phyloP scores from a whole-genome alignment of 2,888 invertebrate genomes.

The Antheraea yamamai region DNA sequence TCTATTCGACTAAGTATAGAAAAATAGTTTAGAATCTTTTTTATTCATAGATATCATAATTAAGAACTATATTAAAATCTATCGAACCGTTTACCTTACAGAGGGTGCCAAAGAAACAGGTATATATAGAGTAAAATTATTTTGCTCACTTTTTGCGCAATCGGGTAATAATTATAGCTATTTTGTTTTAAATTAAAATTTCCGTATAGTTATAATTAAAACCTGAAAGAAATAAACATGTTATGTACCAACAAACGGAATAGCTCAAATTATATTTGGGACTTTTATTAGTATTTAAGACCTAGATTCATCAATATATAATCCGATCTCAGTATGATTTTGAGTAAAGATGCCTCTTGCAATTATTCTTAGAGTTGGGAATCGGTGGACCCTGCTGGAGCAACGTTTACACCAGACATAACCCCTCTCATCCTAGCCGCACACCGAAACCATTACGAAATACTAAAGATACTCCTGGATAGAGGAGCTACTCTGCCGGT shows the following conservation, averaged over 20 bases:
- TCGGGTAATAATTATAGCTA: neutral
- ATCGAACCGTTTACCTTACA: no score
- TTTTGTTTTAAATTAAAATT: neutral
- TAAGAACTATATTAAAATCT: no score
- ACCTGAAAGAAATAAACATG: neutral
- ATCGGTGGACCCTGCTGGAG: slow-evolving; percentile 88
- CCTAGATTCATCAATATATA: neutral
- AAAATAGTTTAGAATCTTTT: no score
- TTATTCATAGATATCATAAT: no score
- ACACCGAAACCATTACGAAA: slow-evolving; percentile 98
- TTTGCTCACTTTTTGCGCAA: no score
- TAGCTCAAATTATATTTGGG: neutral
- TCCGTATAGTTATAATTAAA: neutral
- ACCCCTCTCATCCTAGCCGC: slow-evolving; percentile 97
- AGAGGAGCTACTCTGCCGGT: slow-evolving; percentile 95
- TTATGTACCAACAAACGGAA: no score
- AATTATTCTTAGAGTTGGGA: slow-evolving; percentile 88
- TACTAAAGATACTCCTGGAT: slow-evolving; percentile 95
- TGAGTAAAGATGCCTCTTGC: neutral
- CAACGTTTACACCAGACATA: slow-evolving; percentile 96
- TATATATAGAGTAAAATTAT: no score
- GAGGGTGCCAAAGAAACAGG: no score
- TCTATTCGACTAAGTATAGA: no score
- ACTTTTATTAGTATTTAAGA: neutral
- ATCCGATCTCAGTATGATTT: neutral